phyloP scores from a whole-genome alignment of 2,797 vertebrate genomes.

The Champsocephalus gunnari region DNA sequence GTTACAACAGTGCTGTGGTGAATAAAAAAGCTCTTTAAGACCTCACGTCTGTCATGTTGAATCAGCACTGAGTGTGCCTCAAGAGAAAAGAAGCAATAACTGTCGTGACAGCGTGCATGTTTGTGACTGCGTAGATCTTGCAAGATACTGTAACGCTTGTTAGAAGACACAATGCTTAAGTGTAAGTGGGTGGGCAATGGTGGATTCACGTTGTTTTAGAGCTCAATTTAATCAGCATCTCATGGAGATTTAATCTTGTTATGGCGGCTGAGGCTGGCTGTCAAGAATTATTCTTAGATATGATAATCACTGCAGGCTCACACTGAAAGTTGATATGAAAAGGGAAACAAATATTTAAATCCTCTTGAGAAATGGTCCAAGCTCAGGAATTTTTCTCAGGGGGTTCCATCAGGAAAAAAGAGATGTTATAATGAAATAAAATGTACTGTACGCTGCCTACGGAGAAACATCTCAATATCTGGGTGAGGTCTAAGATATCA shows the following conservation, averaged over 20 bases:
- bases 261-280: conserved; percentile 42
- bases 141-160: conserved; percentile 28
- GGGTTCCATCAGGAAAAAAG: conserved; percentile 40
- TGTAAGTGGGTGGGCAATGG: conserved; percentile 31
- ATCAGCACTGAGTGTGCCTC: conserved; percentile 4
- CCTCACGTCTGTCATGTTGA: not conserved
- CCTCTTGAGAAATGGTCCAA: conserved; percentile 45
- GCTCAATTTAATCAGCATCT: conserved; percentile 47
- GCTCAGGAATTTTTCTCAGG: conserved; percentile 39
- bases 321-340: conserved; percentile 26
- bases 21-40: conserved; percentile 8
- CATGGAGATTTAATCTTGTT: conserved; percentile 58
- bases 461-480: conserved; percentile 19
- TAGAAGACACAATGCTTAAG: conserved; percentile 37
- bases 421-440: conserved; percentile 39
- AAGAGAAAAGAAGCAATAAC: conserved; percentile 16
- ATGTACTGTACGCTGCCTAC: not conserved
- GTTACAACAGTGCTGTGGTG: conserved; percentile 1
- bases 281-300: conserved; percentile 60
- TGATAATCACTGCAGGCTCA: conserved; percentile 48
- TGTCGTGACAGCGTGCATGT: conserved; percentile 1
- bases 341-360: conserved; percentile 20
- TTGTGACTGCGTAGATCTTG: conserved; percentile 5
- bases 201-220: conserved; percentile 37
- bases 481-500: not conserved